These are phyloP conservation scores for Sebastes baramenuke DNA, from an alignment of 2,797 vertebrate genomes.

Conservation along the genomic window DNA sequence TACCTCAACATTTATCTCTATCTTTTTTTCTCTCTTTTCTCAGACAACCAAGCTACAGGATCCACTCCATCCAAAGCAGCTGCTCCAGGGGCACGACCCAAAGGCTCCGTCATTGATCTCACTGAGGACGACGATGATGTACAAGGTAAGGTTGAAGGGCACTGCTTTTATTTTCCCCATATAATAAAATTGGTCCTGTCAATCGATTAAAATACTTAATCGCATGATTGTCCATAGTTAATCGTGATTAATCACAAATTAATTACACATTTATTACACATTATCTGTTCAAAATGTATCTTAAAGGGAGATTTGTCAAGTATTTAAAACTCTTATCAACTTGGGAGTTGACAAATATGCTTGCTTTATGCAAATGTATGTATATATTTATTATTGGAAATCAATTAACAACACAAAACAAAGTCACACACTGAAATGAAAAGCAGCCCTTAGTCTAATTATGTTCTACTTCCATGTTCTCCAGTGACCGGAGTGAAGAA, in stretches of 20 bases:
- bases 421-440: background rate
- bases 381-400: no score
- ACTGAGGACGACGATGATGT: slow-evolving; percentile 97
- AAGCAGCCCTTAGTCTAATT: slow-evolving; percentile 6
- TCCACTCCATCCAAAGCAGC: slow-evolving; percentile 79
- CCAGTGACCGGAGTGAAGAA: slow-evolving; percentile 85
- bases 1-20: background rate
- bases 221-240: no score
- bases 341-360: no score
- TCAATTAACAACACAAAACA: no score
- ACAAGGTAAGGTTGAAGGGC: slow-evolving; percentile 72
- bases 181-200: background rate
- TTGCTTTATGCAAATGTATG: no score
- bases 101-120: slow-evolving; percentile 95
- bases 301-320: no score
- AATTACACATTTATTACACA: no score
- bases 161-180: no score
- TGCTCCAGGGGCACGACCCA: slow-evolving; percentile 81
- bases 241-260: no score
- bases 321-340: no score
- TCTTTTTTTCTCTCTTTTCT: slow-evolving; percentile 10
- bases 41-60: slow-evolving; percentile 90
- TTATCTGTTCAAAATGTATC: no score
- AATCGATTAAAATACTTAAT: no score
- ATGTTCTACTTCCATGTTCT: slow-evolving; percentile 7